Conservation (phyloP, 2,888 invertebrate genomes). For the Platyscelio sp. region DNA sequence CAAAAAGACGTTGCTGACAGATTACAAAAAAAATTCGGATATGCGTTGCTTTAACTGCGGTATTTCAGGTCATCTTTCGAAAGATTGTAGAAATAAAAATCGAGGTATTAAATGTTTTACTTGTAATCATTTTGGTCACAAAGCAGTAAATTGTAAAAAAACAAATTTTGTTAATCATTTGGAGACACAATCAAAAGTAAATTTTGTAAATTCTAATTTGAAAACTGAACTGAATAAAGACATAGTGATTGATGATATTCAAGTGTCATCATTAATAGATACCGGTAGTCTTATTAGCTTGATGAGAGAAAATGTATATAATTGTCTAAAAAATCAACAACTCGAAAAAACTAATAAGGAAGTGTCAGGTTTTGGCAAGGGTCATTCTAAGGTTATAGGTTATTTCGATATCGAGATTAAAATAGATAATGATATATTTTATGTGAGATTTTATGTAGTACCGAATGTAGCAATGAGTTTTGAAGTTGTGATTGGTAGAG, state of each 20-base stretch:
- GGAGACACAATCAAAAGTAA: neutral
- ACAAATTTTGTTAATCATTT: neutral
- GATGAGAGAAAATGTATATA: neutral
- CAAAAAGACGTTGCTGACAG: too few species aligned
- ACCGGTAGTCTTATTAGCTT: conserved; percentile 27
- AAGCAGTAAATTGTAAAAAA: neutral
- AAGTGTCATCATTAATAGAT: conserved; percentile 12
- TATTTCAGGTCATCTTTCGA: neutral
- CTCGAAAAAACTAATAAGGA: neutral
- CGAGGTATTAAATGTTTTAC: neutral
- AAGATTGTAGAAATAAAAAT: neutral
- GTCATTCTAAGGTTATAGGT: conserved; percentile 4
- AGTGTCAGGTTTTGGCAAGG: conserved; percentile 28
- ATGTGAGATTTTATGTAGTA: conserved; percentile 16
- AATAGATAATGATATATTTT: conserved; percentile 12
- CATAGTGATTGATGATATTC: neutral
- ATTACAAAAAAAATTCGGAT: too few species aligned
- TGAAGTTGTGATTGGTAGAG: conserved; percentile 19
- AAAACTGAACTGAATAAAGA: conserved; percentile 1
- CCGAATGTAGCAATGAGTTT: conserved; percentile 15
- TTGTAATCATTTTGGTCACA: neutral
- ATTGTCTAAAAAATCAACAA: neutral
- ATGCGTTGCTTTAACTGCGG: neutral
- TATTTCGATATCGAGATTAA: conserved; percentile 5
- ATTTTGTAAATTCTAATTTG: neutral